phyloP scores from a whole-genome alignment of 2,113 vertebrate species.

The Rallus limicola region DNA sequence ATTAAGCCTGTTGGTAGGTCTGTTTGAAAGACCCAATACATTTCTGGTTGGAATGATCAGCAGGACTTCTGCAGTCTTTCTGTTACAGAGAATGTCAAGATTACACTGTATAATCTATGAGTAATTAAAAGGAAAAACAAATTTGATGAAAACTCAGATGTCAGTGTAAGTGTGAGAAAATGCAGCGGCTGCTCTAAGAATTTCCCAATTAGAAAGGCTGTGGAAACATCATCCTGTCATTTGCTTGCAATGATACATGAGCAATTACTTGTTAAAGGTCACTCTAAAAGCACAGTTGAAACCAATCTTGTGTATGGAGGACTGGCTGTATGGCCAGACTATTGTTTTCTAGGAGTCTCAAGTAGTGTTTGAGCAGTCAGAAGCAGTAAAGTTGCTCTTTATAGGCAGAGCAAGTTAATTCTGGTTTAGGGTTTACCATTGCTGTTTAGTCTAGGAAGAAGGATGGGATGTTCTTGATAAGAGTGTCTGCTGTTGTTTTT shows the following conservation, averaged over 20 bases:
- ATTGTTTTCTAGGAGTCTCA: neutral
- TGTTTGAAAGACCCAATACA: neutral
- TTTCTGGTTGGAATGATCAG: neutral
- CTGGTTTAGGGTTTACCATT: neutral
- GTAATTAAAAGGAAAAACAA: neutral
- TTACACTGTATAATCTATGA: neutral
- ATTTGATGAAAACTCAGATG: neutral
- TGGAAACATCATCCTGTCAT: neutral
- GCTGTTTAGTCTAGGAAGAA: neutral
- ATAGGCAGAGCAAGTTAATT: neutral
- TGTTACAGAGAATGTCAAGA: neutral
- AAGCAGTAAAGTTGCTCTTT: neutral
- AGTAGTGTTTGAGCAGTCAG: neutral
- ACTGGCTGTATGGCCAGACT: neutral
- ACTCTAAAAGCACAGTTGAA: neutral
- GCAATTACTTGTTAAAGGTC: neutral
- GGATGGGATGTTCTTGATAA: neutral
- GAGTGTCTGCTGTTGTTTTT: neutral
- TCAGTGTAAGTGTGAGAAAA: neutral
- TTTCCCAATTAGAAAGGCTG: neutral
- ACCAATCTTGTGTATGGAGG: neutral
- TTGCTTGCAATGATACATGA: neutral
- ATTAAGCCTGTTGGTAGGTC: neutral
- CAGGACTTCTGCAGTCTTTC: neutral
- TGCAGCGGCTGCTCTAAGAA: accelerated